A percentile compares a stretch with the other conserved stretches of the same genome.
Evolutionary conservation across 2,797 vertebrate genomes (phyloP).

Genomic region (Pseudomugil gertrudae): DNA sequence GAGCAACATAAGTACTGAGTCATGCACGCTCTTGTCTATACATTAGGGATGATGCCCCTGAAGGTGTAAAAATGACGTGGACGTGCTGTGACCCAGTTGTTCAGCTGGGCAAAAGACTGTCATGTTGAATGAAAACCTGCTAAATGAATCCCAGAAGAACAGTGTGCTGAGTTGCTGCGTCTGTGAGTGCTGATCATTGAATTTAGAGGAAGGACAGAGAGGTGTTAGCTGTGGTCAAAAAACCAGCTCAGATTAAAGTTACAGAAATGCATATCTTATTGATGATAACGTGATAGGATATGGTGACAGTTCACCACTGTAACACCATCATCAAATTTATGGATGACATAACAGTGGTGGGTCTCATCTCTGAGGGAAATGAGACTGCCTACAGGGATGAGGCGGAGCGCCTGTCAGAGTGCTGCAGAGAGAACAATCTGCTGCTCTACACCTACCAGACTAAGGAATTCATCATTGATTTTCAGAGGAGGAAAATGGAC

Average conservation of each 20-base stretch:
- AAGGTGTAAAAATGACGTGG: slow-evolving; percentile 45
- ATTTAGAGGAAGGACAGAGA: background rate
- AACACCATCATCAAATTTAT: too few relatives aligned
- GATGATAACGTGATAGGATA: too few relatives aligned
- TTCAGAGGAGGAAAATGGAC: too few relatives aligned
- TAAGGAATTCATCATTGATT: too few relatives aligned
- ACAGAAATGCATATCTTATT: background rate
- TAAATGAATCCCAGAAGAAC: background rate
- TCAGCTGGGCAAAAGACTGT: slow-evolving; percentile 50
- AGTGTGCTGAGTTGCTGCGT: background rate
- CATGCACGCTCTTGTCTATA: background rate
- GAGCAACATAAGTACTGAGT: slow-evolving; percentile 24
- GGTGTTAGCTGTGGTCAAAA: background rate
- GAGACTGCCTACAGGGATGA: too few relatives aligned
- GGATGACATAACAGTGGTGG: too few relatives aligned
- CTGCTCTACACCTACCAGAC: too few relatives aligned
- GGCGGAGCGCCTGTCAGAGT: too few relatives aligned
- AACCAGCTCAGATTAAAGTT: background rate
- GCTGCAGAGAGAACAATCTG: too few relatives aligned
- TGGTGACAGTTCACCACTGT: too few relatives aligned
- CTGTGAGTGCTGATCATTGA: background rate
- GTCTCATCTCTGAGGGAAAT: too few relatives aligned
- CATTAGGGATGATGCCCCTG: slow-evolving; percentile 9
- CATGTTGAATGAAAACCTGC: slow-evolving; percentile 46
- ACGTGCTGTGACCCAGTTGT: slow-evolving; percentile 40